Conservation (phyloP, 2,797 vertebrate species). For the Simalia tracyae region DNA sequence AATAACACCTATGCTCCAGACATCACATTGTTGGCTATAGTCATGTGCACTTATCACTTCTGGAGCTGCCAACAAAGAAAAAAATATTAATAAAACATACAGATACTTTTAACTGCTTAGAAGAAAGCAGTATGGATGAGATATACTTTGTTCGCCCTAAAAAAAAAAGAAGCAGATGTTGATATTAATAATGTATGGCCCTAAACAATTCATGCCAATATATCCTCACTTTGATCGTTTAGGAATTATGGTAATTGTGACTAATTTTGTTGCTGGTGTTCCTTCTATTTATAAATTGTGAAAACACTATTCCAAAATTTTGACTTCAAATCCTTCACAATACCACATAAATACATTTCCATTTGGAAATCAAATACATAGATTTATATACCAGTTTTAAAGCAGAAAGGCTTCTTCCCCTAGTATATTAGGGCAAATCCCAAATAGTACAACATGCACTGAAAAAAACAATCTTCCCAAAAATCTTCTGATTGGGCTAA, state of each 20-base stretch:
- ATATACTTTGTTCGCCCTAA: constrained; percentile 72
- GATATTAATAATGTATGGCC: constrained; percentile 78
- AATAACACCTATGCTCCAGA: constrained; percentile 91
- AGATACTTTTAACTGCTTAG: constrained; percentile 74
- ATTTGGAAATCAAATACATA: not conserved
- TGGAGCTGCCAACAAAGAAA: constrained; percentile 82
- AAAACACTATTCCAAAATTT: constrained; percentile 55
- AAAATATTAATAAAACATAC: constrained; percentile 79
- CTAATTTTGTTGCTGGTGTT: constrained; percentile 46
- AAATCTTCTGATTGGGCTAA: not conserved
- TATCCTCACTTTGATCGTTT: constrained; percentile 62
- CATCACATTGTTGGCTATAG: constrained; percentile 87
- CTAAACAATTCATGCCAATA: constrained; percentile 71
- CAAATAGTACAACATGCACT: not conserved
- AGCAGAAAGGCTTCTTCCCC: not conserved
- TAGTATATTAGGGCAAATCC: not conserved
- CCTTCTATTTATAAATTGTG: constrained; percentile 50
- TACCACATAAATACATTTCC: not conserved
- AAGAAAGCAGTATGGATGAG: constrained; percentile 73
- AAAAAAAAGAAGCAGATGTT: constrained; percentile 75
- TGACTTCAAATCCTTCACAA: constrained; percentile 21
- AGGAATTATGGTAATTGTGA: constrained; percentile 50
- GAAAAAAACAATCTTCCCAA: constrained; percentile 15
- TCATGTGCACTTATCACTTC: constrained; percentile 85
- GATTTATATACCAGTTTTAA: not conserved